phyloP scores from a whole-genome alignment of 2,797 vertebrate species.

The Chrosomus eos region DNA sequence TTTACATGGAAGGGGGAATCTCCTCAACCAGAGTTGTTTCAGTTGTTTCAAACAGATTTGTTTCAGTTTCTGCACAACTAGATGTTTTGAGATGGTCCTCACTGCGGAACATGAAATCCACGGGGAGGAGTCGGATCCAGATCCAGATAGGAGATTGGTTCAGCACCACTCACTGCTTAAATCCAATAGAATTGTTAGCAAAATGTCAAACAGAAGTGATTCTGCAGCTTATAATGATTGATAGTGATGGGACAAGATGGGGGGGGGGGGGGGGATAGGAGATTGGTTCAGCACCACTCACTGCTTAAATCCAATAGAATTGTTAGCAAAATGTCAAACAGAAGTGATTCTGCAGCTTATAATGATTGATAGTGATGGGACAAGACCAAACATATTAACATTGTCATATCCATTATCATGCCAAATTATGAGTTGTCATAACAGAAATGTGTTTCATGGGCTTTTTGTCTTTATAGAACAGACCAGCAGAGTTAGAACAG shows the following conservation, averaged over 20 bases:
- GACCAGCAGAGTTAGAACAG: background rate
- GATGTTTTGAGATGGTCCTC: too few species aligned
- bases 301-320: background rate
- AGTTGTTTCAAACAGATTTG: too few species aligned
- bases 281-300: background rate
- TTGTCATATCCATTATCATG: background rate
- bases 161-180: background rate
- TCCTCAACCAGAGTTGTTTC: too few species aligned
- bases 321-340: background rate
- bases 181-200: background rate
- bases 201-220: background rate
- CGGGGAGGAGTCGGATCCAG: too few species aligned
- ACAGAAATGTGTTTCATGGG: background rate
- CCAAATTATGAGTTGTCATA: background rate
- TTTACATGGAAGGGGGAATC: too few species aligned
- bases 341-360: background rate
- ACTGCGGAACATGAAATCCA: too few species aligned
- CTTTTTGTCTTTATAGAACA: background rate
- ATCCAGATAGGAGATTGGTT: too few species aligned
- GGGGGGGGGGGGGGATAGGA: too few species aligned
- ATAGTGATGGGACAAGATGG: too few species aligned
- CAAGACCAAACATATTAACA: too few species aligned
- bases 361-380: too few species aligned
- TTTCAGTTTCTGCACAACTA: background rate
- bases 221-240: background rate